These are phyloP conservation scores for Drosophila eugracilis DNA, from an alignment of 1,140 invertebrate species.

Conservation along the genomic window DNA sequence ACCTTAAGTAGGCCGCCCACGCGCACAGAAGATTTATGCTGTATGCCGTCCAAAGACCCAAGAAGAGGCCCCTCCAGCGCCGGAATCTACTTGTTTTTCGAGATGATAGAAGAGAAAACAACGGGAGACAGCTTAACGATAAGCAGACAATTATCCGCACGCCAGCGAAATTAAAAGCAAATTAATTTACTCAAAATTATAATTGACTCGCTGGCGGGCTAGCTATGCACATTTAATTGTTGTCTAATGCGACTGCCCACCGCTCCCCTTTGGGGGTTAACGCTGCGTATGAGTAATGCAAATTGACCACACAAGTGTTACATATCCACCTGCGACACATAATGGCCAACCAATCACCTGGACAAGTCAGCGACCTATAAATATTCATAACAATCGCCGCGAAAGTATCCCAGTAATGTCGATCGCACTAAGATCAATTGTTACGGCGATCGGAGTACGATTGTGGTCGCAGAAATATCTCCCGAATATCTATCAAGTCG, in stretches of 20 bases:
- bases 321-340: constrained; percentile 29
- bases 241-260: constrained; percentile 40
- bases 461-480: constrained; percentile 20
- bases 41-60: constrained; percentile 19
- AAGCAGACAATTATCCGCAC: constrained; percentile 61
- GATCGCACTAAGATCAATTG: constrained; percentile 30
- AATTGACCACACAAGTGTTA: constrained; percentile 48
- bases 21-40: constrained; percentile 40
- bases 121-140: background rate
- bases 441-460: constrained; percentile 13
- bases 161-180: constrained; percentile 56
- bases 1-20: constrained; percentile 45
- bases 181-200: constrained; percentile 60
- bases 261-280: constrained; percentile 12
- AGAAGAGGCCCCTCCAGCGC: constrained; percentile 6
- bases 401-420: constrained; percentile 42
- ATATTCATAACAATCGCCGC: constrained; percentile 47
- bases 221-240: constrained; percentile 70
- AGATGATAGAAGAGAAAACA: constrained; percentile 25
- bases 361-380: constrained; percentile 49
- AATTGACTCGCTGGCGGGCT: constrained; percentile 47
- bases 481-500: background rate
- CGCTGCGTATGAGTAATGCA: constrained; percentile 60
- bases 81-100: constrained; percentile 5
- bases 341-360: constrained; percentile 31